Base-by-base conservation (phyloP, 2,113 vertebrate genomes). In the Cromileptes altivelis region DNA sequence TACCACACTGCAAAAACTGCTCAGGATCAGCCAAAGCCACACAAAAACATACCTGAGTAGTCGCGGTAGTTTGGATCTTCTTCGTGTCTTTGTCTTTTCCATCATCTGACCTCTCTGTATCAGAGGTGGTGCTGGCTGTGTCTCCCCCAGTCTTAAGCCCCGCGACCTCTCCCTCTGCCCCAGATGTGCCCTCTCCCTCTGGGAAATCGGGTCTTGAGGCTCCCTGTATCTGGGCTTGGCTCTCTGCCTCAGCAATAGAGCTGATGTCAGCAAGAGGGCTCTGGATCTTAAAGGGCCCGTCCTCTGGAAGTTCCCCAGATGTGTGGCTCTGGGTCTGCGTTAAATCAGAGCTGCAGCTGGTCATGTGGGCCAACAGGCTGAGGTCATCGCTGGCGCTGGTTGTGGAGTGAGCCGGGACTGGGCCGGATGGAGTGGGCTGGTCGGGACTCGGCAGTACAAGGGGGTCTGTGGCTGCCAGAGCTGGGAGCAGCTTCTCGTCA, bases 61-160 rank as follows among this genome's bases (percentile, higher is more conserved):
- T 99, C 1, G 98, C 94, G 5, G 98, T 99, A 7, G 98, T 99
- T 86, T 99, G 98, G 86, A 99, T 99, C 92, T 99, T 99, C 91
- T 97, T 96, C 75, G 96, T 96, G 90, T 99, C 98, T 81, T 99
- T 99, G 76, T 99, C 98, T 84, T 98, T 99, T 77, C 98, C 97
- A 84, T 99, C 98, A 33, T 99, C 98, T 3, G 98, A 99, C 92
- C 97, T 96, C 94, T 99, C 98, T 0, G 98, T 99, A 85, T 99
- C 98, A 3, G 95, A 96, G 33, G 93, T 94, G 42, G 93, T 96
- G 88, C 95, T 96, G 81, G 92, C 91, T 19, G 94, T 93, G 89
- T 99, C 98, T 53, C 96, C 96, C 18, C 97, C 97, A n/a, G 97
- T 96, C 92, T 99, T 99, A 3, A 96, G 96, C 64, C 96, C 96